Evolutionary conservation across 2,113 vertebrate species (phyloP), one percentile per base, ranked within the genome.

Genomic region (Hassar affinis): DNA sequence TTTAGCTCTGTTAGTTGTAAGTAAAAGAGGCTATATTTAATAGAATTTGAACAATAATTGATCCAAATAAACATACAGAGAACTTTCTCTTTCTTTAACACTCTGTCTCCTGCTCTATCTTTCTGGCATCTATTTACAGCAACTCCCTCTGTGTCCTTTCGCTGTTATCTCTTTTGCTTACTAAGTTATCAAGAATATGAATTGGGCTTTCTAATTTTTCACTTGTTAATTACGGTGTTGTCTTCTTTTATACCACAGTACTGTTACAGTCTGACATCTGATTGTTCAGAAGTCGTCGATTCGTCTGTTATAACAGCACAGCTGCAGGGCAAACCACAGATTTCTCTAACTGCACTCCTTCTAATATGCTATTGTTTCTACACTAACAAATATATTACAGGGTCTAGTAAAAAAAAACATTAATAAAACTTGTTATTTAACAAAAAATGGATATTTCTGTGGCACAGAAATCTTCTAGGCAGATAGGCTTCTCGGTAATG

Each of bases 51-150:
- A 47, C 35, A 3, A 49, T 74, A 6, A 74, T 17, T 49, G 12
- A 74, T 74, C n/a, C 22, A 27, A 49, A 25, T 30, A 49, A 74
- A 77, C 4, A 38, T 20, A 77, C 51, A 56, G 33, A 54, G 30
- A 77, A 18, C 3, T 27, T 49, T 6, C 51, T 86, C 78, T 79
- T 84, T 84, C 85, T 85, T 77, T 62, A 56, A 51, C 79, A 38
- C 82, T 33, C 68, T 77, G 86, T 76, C 79, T 30, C 83, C 57
- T 81, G 33, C 74, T 78, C 49, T 35, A 85, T 57, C 4, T 35
- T 49, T 54, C 57, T 85, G 27, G 27, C 17, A 33, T 33, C 47
- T 51, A 10, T 75, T 51, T 75, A 75, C 72, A 20, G 72, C n/a
- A 52, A 17, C 49, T 54, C 45, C n/a, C 12, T 74, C n/a, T 49